Percentiles rank a stretch among this genome's conserved stretches.
phyloP scores from a whole-genome alignment of 64 coral and sea anemone species.

The Cladopsammia gracilis region DNA sequence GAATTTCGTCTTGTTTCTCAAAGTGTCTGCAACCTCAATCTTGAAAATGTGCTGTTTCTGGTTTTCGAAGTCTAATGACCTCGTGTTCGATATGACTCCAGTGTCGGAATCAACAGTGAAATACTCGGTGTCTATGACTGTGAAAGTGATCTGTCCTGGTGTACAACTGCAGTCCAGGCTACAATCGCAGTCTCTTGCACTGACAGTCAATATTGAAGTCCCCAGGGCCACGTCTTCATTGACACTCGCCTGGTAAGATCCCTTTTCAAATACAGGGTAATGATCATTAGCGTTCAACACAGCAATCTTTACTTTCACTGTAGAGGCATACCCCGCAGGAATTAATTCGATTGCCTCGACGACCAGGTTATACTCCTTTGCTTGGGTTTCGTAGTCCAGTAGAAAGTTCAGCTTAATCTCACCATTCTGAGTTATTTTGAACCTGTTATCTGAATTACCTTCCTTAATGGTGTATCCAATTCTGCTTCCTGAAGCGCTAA shows the following conservation, averaged over 20 bases:
- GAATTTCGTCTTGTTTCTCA: conserved; percentile 23
- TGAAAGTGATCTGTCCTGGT: conserved; percentile 71
- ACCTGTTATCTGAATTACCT: conserved; percentile 56
- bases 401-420: conserved; percentile 67
- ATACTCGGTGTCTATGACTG: conserved; percentile 47
- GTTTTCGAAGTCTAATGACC: conserved; percentile 73
- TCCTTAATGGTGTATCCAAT: conserved; percentile 65
- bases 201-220: conserved; percentile 76
- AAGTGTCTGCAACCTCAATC: conserved; percentile 50
- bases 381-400: conserved; percentile 79
- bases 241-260: conserved; percentile 37
- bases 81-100: conserved; percentile 67
- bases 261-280: conserved; percentile 52
- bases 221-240: conserved; percentile 49
- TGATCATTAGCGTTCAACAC: conserved; percentile 79
- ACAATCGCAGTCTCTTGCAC: conserved; percentile 92
- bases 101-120: conserved; percentile 78
- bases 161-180: conserved; percentile 64
- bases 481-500: conserved; percentile 67
- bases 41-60: conserved; percentile 26
- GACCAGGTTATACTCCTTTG: conserved; percentile 39
- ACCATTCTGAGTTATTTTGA: conserved; percentile 54
- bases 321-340: conserved; percentile 14
- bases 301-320: conserved; percentile 54
- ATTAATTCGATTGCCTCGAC: conserved; percentile 73